These are phyloP conservation scores for Tenebrio molitor DNA, from an alignment of 1,140 invertebrate species.

Conservation along the genomic window DNA sequence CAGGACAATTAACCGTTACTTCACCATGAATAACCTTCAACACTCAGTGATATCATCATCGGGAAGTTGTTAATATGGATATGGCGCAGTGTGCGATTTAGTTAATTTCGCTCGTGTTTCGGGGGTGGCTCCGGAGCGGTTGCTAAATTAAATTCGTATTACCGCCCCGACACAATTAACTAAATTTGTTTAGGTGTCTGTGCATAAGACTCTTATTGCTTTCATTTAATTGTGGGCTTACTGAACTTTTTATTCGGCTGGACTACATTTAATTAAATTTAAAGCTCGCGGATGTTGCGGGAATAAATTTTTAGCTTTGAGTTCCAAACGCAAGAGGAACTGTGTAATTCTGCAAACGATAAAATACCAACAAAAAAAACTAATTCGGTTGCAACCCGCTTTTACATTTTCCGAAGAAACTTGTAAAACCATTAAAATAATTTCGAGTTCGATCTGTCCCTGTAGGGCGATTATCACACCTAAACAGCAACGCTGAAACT, in stretches of 20 bases:
- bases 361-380: no score
- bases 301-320: neutral
- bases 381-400: no score
- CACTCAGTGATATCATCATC: slow-evolving; percentile 12
- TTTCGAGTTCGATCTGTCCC: no score
- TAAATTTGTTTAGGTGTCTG: slow-evolving; percentile 32
- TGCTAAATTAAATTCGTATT: slow-evolving; percentile 34
- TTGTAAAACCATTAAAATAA: no score
- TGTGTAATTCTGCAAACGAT: no score
- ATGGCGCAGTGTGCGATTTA: slow-evolving; percentile 21
- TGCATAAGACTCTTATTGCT: neutral
- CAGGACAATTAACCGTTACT: slow-evolving; percentile 10
- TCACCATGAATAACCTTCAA: slow-evolving; percentile 26
- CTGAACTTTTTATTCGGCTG: neutral
- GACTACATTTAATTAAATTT: slow-evolving; percentile 12
- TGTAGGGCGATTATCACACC: no score
- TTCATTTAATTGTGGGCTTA: neutral
- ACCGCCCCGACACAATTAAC: slow-evolving; percentile 19
- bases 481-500: no score
- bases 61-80: slow-evolving; percentile 37
- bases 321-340: no score
- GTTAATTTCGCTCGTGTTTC: slow-evolving; percentile 23
- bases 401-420: no score
- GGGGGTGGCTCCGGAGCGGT: neutral
- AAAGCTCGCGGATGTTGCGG: neutral